phyloP scores from a whole-genome alignment of 2,888 invertebrate species.

The Lobophora halterata region DNA sequence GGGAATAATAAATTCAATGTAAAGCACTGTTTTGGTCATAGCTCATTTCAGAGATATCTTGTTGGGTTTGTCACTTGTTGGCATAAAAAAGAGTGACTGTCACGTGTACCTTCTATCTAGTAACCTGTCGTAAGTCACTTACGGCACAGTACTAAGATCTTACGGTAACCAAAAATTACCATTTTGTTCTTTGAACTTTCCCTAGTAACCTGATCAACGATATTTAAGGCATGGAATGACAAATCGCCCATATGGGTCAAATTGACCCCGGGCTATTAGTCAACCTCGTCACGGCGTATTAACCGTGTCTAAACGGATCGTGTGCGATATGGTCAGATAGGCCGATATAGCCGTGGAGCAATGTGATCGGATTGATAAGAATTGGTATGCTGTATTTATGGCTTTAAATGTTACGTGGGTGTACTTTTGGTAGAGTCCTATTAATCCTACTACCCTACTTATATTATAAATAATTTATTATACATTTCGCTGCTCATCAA shows the following conservation, averaged over 20 bases:
- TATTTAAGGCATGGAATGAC: constrained; percentile 10
- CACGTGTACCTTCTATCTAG: too few relatives aligned
- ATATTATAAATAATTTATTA: too few relatives aligned
- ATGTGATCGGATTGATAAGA: constrained; percentile 18
- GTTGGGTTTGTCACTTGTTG: too few relatives aligned
- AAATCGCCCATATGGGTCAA: constrained; percentile 31
- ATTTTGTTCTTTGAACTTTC: constrained; percentile 1
- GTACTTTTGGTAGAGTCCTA: background rate
- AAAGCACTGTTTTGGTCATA: too few relatives aligned
- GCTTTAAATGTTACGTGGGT: background rate
- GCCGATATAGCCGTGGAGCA: constrained; percentile 12
- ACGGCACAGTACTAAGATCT: too few relatives aligned
- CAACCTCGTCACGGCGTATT: constrained; percentile 46
- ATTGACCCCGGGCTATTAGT: constrained; percentile 40
- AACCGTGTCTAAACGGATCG: constrained; percentile 19
- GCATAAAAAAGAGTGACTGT: too few relatives aligned
- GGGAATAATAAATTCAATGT: too few relatives aligned
- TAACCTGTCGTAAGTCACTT: too few relatives aligned
- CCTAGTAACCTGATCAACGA: background rate
- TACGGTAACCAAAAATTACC: too few relatives aligned
- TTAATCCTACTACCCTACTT: too few relatives aligned
- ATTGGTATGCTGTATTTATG: constrained; percentile 10
- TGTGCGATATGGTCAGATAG: constrained; percentile 16
- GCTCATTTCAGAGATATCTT: too few relatives aligned
- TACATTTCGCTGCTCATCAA: too few relatives aligned